A percentile compares a stretch with the other conserved stretches of the same genome.
phyloP scores from a whole-genome alignment of 2,888 invertebrate species.

The Pharmacophagus antenor region DNA sequence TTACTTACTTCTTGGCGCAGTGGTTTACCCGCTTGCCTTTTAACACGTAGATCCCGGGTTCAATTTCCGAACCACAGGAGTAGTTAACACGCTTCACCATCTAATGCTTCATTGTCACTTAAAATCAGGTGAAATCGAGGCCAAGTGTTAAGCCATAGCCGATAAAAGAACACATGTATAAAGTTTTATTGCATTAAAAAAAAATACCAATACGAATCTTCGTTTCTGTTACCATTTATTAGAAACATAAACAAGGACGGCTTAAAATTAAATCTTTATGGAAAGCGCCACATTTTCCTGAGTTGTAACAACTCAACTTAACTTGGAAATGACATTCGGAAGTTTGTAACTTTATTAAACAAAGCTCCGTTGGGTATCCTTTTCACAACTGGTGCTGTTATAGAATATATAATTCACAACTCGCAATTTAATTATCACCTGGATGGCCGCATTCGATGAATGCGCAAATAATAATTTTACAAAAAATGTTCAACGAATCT shows the following conservation, averaged over 20 bases:
- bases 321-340: slow-evolving; percentile 15
- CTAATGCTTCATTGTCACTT: too few species aligned
- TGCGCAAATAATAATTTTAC: background rate
- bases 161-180: too few species aligned
- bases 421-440: background rate
- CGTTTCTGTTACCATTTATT: background rate
- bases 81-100: too few species aligned
- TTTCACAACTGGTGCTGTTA: slow-evolving; percentile 2
- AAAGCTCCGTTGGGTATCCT: slow-evolving; percentile 5
- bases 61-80: too few species aligned
- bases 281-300: slow-evolving; percentile 5
- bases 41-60: too few species aligned
- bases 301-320: slow-evolving; percentile 12
- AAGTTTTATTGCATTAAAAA: too few species aligned
- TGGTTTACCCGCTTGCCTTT: too few species aligned
- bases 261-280: slow-evolving; percentile 4
- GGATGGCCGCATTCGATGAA: background rate
- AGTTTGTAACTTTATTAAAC: slow-evolving; percentile 22
- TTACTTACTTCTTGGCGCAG: too few species aligned
- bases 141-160: too few species aligned
- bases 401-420: slow-evolving; percentile 4
- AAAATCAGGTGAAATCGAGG: too few species aligned
- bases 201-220: background rate
- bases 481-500: too few species aligned
- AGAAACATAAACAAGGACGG: background rate